Percentiles rank a stretch among this genome's conserved stretches.
phyloP scores from a whole-genome alignment of 2,113 vertebrate genomes.

The Miniopterus natalensis region DNA sequence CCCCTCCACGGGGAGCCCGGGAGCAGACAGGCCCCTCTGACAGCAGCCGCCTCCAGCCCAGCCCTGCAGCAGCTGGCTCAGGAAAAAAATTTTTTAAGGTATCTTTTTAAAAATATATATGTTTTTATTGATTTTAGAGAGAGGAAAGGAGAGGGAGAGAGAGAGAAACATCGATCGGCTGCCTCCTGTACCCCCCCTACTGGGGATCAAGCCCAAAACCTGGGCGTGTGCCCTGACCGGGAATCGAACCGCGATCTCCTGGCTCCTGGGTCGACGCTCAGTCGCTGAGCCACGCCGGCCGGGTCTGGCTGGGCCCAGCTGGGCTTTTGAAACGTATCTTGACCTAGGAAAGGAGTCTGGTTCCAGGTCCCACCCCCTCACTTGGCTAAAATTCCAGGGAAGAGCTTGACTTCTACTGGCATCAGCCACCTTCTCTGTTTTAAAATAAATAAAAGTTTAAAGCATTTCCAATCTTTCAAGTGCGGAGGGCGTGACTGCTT shows the following conservation, averaged over 20 bases:
- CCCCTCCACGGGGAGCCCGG: conserved; percentile 1
- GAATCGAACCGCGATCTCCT: background rate
- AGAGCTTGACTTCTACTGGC: background rate
- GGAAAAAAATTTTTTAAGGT: background rate
- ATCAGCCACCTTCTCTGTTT: background rate
- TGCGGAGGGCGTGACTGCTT: background rate
- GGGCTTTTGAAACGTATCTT: background rate
- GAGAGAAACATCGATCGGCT: background rate
- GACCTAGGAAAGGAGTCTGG: background rate
- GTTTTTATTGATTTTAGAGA: too few species aligned
- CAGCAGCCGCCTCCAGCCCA: background rate
- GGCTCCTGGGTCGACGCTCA: too few species aligned
- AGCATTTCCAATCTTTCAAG: background rate
- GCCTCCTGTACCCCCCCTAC: background rate
- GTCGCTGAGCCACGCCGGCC: too few species aligned
- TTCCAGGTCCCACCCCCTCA: background rate
- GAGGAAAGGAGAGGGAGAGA: background rate
- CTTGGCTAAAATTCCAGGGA: background rate
- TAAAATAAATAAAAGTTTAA: background rate
- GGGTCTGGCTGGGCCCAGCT: too few species aligned
- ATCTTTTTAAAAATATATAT: too few species aligned
- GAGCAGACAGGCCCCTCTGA: background rate
- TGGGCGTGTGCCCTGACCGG: too few species aligned
- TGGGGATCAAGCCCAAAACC: background rate
- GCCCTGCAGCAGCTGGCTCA: background rate